These are phyloP conservation scores for Trachurus trachurus DNA, from an alignment of 2,797 vertebrate genomes.

Conservation along the genomic window DNA sequence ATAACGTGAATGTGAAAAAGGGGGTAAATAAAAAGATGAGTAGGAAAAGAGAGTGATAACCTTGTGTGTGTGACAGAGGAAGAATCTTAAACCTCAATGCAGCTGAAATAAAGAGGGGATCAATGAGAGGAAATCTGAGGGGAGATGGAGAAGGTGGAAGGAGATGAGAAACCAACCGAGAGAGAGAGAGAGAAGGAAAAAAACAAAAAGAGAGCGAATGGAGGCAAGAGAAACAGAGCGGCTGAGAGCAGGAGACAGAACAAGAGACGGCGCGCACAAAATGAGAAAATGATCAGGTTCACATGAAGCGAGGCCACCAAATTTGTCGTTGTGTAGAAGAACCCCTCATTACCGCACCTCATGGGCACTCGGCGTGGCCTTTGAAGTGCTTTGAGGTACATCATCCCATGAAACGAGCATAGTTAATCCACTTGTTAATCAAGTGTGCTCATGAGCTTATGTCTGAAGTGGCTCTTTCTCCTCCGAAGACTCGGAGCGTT, in stretches of 20 bases:
- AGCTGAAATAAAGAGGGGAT: constrained; percentile 59
- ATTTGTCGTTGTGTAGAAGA: constrained; percentile 78
- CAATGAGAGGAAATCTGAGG: constrained; percentile 64
- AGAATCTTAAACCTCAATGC: constrained; percentile 48
- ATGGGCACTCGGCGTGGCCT: constrained; percentile 83
- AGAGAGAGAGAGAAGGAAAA: neutral
- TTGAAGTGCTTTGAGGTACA: constrained; percentile 90
- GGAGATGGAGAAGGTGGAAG: constrained; percentile 55
- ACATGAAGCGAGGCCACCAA: constrained; percentile 73
- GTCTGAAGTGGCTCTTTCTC: constrained; percentile 85
- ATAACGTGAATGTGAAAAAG: constrained; percentile 18
- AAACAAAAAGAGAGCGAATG: constrained; percentile 12
- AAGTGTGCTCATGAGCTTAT: constrained; percentile 83
- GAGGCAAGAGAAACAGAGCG: constrained; percentile 44
- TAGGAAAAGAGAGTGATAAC: constrained; percentile 19
- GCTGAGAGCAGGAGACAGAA: constrained; percentile 42
- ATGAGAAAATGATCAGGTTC: constrained; percentile 79
- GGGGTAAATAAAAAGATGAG: constrained; percentile 32
- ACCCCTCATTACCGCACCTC: constrained; percentile 87
- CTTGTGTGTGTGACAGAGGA: constrained; percentile 6
- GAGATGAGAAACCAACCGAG: constrained; percentile 52
- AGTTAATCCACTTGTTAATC: constrained; percentile 91
- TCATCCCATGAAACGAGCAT: constrained; percentile 86
- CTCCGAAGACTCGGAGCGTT: constrained; percentile 79
- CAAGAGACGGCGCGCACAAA: constrained; percentile 58